Percentiles rank a stretch among this genome's conserved stretches.
phyloP scores from a whole-genome alignment of 1,140 invertebrate genomes.

The Zophobas morio region DNA sequence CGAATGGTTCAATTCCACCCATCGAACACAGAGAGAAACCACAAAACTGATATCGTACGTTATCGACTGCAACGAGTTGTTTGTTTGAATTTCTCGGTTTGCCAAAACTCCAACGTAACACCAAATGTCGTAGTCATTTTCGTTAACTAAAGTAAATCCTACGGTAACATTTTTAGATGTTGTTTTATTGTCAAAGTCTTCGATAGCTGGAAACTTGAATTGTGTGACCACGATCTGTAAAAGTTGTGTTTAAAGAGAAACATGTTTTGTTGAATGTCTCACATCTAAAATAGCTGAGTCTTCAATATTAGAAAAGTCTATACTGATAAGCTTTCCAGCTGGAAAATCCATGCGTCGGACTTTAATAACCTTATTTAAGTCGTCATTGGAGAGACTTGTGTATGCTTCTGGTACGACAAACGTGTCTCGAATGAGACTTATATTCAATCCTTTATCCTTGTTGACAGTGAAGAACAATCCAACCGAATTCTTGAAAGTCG shows the following conservation, averaged over 20 bases:
- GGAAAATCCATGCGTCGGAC: background rate
- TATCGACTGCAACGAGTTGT: background rate
- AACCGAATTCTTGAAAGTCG: slow-evolving; percentile 5
- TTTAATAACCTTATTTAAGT: background rate
- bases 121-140: slow-evolving; percentile 7
- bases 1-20: background rate
- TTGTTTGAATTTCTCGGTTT: background rate
- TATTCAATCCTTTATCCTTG: background rate
- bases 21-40: background rate
- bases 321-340: background rate
- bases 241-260: background rate
- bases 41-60: background rate
- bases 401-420: background rate
- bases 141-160: background rate
- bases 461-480: background rate
- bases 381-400: background rate
- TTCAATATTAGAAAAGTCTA: background rate
- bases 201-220: background rate
- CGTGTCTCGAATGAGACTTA: background rate
- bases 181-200: background rate
- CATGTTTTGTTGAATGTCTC: background rate
- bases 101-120: slow-evolving; percentile 22
- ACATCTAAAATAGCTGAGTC: too few relatives aligned
- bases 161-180: background rate
- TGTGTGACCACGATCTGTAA: background rate